A percentile compares a stretch with the other conserved stretches of the same genome.
phyloP scores from a whole-genome alignment of 2,888 invertebrate species.

The Zhuqinia jingwanae region DNA sequence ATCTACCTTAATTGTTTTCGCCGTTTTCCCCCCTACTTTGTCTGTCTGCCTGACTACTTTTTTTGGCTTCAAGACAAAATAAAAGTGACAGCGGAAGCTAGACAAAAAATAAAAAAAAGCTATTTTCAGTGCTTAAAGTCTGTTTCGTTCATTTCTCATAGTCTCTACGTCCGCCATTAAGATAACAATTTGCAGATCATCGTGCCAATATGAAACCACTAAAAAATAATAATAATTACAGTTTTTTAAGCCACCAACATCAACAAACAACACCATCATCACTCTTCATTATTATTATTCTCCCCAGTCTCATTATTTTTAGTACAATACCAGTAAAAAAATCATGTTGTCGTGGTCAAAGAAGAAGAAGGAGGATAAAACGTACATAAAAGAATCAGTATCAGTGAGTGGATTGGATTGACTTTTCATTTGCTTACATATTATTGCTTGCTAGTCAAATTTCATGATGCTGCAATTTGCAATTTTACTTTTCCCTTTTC shows the following conservation, averaged over 20 bases:
- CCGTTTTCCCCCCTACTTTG: neutral
- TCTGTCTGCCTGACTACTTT: neutral
- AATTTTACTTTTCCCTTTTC: slow-evolving; percentile 5
- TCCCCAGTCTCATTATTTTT: slow-evolving; percentile 25
- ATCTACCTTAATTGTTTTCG: neutral
- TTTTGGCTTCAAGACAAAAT: neutral
- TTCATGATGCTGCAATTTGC: slow-evolving; percentile 55
- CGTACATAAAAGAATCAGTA: neutral
- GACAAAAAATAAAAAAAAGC: neutral
- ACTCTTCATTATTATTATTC: slow-evolving; percentile 1
- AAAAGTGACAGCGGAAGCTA: neutral
- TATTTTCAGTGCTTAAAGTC: too few relatives aligned
- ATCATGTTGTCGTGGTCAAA: neutral
- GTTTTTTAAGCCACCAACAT: neutral
- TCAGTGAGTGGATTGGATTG: neutral
- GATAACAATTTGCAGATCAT: neutral
- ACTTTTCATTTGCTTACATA: neutral
- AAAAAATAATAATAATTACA: slow-evolving; percentile 46
- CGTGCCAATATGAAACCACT: slow-evolving; percentile 27
- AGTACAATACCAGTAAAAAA: slow-evolving; percentile 41
- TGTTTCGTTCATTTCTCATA: too few relatives aligned
- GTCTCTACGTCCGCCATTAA: too few relatives aligned
- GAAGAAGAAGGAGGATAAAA: neutral
- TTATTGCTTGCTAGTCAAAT: slow-evolving; percentile 26
- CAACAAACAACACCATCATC: neutral